A percentile compares a stretch with the other conserved stretches of the same genome.
Conservation (phyloP, 1,140 invertebrate genomes). For the Xylocopa sonorina region DNA sequence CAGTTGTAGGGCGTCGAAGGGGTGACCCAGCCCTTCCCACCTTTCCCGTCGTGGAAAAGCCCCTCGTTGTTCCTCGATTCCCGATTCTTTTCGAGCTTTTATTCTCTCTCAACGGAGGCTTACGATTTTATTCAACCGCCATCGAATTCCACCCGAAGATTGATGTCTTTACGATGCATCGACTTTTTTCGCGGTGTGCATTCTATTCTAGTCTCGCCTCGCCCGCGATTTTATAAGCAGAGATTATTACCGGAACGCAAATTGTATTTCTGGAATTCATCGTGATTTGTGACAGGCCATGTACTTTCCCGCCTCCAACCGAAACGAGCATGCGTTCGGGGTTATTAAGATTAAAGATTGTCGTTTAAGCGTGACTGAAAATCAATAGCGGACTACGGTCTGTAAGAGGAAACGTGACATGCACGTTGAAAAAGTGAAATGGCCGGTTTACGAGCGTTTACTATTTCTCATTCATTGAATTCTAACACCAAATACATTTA, state of each 20-base stretch:
- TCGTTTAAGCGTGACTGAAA: slow-evolving; percentile 41
- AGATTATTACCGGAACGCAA: not conserved
- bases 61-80: not conserved
- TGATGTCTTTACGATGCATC: not conserved
- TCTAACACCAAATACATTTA: not conserved
- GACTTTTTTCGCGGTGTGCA: too few relatives aligned
- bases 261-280: not conserved
- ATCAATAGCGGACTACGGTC: slow-evolving; percentile 17
- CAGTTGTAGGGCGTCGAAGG: slow-evolving; percentile 57
- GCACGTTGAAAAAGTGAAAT: not conserved
- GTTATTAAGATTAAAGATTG: slow-evolving; percentile 47
- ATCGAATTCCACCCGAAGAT: not conserved
- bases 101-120: not conserved
- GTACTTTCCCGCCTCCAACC: not conserved
- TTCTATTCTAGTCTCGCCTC: not conserved
- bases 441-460: not conserved
- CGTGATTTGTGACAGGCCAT: slow-evolving; percentile 5
- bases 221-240: not conserved
- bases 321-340: not conserved
- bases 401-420: not conserved
- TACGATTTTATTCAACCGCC: not conserved
- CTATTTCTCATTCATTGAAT: slow-evolving; percentile 1
- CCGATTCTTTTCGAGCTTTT: slow-evolving; percentile 1
- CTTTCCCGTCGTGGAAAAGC: not conserved
- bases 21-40: slow-evolving; percentile 36